Base-by-base conservation (phyloP, 2,888 invertebrate genomes). In the Metalampra italica region DNA sequence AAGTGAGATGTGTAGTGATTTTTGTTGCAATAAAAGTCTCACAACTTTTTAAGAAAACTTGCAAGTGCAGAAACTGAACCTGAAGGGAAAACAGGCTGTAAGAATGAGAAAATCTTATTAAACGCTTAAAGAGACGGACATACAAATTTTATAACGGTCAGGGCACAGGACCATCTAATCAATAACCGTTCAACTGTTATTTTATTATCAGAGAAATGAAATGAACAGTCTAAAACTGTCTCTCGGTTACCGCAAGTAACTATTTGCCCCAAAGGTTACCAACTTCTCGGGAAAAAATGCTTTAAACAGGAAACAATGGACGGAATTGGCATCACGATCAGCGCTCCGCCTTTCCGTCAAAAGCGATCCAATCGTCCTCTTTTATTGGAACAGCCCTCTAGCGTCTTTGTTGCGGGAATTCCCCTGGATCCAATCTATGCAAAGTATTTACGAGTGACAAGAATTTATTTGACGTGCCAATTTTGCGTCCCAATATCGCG, bases 381-480 rank as follows among this genome's bases (percentile, higher is more conserved):
- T 78, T 83, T 83, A 84, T 85, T 82, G 82, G 74, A 76, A 70
- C 78, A 71, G 71, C 75, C 77, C 75, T 78, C 76, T 74, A 57
- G 71, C 74, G 72, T 80, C 84, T 84, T 84, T 86, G 82, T 82
- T 78, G 82, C 72, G 75, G 76, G 75, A 76, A 81, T 82, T 77
- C 75, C 72, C 71, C 71, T 64, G 76, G 67, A 80, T 82, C 78
- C 81, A 80, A 82, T 84, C 79, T 82, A 83, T 84, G 85, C 81
- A 82, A 84, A 86, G 82, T 82, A 82, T 86, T 84, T 82, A 80
- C 82, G 78, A 77, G 75, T 82, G 83, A 79, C 80, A 76, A 72
- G 82, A 83, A 82, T 84, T 82, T 82, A 82, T 84, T 82, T 78
- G 83, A 79, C 78, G 73, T 72, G 72, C 77, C 78, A 80, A 80